Evolutionary conservation across 2,797 vertebrate species (phyloP), one percentile per base, ranked within the genome.

Genomic region (Danionella dracula): DNA sequence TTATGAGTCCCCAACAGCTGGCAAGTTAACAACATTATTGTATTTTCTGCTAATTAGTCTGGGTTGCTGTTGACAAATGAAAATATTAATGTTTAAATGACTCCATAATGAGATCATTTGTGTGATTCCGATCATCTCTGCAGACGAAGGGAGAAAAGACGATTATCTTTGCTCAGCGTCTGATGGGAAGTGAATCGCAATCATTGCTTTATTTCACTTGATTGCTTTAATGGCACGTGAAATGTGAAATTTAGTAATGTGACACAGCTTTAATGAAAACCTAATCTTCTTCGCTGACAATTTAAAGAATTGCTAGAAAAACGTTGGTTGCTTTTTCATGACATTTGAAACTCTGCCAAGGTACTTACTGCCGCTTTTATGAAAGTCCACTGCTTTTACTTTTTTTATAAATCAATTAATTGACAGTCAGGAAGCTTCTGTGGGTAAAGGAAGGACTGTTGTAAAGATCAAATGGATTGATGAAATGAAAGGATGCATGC

Each of bases 1-100:
- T 88, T 86, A 82, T 68, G 73, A 56, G 65, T 35, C 29, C 51
- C 68, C 79, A 87, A 83, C 86, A 90, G 84, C 87, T 89, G 87
- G 84, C 75, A 78, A 78, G 86, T 76, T 71, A 63, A 73, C 79
- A 77, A 79, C 4, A 56, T 87, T 85, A 84, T 83, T 85, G 78
- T 77, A 79, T 85, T 85, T 86, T 65, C 81, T 58, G 70, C 73
- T 64, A 65, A 86, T 88, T 86, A 80, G 76, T 85, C 76, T 74
- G 76, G 81, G 83, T 86, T 79, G 85, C 81, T 82, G 81, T 82
- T 84, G 78, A 84, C 80, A 76, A 76, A 86, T 83, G 69, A 77
- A 74, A 75, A 82, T 81, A 87, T 84, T 62, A 83, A 81, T 78
- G 82, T 79, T 71, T 75, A 78, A 82, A 84, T 87, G 77, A 80